Conservation (phyloP, 2,797 vertebrate genomes). For the Myiotriccus ornatus region DNA sequence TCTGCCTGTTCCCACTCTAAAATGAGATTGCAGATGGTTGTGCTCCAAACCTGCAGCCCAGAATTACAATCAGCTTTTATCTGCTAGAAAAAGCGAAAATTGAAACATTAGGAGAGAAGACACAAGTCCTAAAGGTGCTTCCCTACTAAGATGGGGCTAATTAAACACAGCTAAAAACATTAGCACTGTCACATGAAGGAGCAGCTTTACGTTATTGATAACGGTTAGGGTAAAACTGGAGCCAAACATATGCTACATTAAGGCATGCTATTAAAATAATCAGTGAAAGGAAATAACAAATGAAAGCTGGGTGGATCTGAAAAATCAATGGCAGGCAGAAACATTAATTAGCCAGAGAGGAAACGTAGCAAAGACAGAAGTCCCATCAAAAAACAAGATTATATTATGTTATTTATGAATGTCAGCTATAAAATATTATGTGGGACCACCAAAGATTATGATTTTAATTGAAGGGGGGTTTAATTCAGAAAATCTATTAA, state of each 20-base stretch:
- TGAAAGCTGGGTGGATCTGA: conserved; percentile 8
- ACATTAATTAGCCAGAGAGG: not conserved
- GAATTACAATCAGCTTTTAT: not conserved
- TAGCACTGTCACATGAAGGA: not conserved
- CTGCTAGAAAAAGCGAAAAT: not conserved
- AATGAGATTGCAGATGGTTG: not conserved
- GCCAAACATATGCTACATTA: not conserved
- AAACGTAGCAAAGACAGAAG: not conserved
- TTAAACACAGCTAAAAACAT: not conserved
- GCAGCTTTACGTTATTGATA: not conserved
- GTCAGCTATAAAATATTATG: not conserved
- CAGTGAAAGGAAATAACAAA: conserved; percentile 24
- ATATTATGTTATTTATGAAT: not conserved
- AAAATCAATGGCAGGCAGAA: conserved; percentile 7
- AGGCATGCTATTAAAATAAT: conserved; percentile 11
- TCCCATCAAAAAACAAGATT: not conserved
- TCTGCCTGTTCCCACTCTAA: not conserved
- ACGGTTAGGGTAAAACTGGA: not conserved
- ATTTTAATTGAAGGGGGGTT: not conserved
- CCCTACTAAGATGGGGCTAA: not conserved
- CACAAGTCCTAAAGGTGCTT: not conserved
- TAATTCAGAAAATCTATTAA: conserved; percentile 55
- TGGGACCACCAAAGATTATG: conserved; percentile 36
- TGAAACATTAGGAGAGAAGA: not conserved
- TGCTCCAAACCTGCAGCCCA: not conserved